Conservation (phyloP, 2,797 vertebrate genomes). For the Alcedo atthis region DNA sequence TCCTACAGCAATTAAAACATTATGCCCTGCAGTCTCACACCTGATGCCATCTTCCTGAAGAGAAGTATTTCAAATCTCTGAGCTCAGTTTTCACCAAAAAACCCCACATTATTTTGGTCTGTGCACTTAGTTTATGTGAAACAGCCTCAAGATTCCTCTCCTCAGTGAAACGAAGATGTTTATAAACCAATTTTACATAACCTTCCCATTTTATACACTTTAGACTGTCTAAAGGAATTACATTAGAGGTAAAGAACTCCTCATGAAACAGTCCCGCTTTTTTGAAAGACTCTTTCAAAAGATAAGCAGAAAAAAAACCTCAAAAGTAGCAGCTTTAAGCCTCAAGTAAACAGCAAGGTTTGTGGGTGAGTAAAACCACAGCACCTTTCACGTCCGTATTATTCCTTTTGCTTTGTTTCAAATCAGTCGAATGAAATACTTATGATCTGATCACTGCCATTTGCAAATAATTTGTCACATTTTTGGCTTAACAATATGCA, state of each 20-base stretch:
- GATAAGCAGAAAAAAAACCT: neutral
- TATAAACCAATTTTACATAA: neutral
- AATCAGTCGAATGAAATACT: neutral
- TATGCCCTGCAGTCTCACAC: neutral
- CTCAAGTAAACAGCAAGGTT: neutral
- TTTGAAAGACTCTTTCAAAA: neutral
- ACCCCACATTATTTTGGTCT: neutral
- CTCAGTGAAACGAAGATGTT: neutral
- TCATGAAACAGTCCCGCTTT: neutral
- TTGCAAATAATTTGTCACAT: neutral
- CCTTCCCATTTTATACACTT: neutral
- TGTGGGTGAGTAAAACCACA: neutral
- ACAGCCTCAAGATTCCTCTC: neutral
- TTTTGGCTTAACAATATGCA: neutral
- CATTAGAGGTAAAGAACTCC: neutral
- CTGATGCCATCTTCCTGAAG: neutral
- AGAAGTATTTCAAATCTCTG: neutral
- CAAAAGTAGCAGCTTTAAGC: neutral
- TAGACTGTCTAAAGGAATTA: neutral
- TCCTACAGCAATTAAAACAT: neutral
- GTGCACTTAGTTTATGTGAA: neutral
- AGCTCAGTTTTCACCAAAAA: neutral
- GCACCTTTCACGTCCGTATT: neutral
- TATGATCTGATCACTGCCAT: neutral
- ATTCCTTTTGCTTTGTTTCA: neutral